These are phyloP conservation scores for Ceratothoa steindachneri DNA, from an alignment of 2,888 invertebrate species.

Conservation along the genomic window DNA sequence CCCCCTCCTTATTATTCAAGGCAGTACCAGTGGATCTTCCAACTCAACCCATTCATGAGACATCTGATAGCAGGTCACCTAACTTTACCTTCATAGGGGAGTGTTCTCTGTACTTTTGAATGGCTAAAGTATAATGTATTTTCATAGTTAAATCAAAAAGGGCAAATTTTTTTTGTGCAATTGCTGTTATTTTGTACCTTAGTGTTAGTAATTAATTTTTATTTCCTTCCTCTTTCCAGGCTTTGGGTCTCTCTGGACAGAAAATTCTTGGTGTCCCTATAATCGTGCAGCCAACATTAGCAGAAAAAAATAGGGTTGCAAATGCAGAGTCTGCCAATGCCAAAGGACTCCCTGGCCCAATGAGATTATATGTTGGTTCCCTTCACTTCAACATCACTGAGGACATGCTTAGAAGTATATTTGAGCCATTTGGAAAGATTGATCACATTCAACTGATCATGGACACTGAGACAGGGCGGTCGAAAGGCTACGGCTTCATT, in stretches of 20 bases:
- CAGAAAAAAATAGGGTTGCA: constrained; percentile 44
- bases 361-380: constrained; percentile 94
- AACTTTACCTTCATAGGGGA: too few species aligned
- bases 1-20: too few species aligned
- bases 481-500: constrained; percentile 95
- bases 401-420: constrained; percentile 96
- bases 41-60: too few species aligned
- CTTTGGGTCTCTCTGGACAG: constrained; percentile 91
- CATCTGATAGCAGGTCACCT: too few species aligned
- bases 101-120: too few species aligned
- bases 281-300: constrained; percentile 93
- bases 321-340: constrained; percentile 57
- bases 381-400: constrained; percentile 97
- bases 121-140: too few species aligned
- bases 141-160: too few species aligned
- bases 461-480: constrained; percentile 89
- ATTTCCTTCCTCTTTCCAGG: constrained; percentile 59
- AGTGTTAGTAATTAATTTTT: too few species aligned
- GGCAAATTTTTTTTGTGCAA: too few species aligned
- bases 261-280: constrained; percentile 92
- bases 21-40: too few species aligned
- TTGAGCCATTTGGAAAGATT: constrained; percentile 97
- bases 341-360: constrained; percentile 89
- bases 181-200: too few species aligned
- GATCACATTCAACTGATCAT: constrained; percentile 91